Evolutionary conservation across 2,113 vertebrate species (phyloP), one percentile per base, ranked within the genome.

Genomic region (Spea multiplicata): DNA sequence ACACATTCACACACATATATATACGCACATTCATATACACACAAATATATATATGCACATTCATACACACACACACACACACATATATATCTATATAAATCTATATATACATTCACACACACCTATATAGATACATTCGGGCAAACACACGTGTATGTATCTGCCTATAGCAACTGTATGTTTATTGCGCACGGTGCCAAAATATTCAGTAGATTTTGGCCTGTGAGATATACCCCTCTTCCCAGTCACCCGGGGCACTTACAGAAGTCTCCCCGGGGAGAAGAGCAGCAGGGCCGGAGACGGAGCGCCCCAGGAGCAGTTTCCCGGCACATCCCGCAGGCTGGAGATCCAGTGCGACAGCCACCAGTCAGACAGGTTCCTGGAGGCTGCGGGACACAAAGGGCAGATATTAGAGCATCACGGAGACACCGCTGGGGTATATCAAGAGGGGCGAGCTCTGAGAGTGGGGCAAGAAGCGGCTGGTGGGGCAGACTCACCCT

Each of bases 291-390:
- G 87, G 57, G 87, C 85, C 44, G 88, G 84, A 0, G 91, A 92
- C 68, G 78, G 80, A 5, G 64, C 81, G 8, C 76, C 76, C 17
- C 64, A 65, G 66, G 90, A 89, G 12, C 83, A 87, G 68, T 88
- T 90, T 78, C 89, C 83, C 3, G 59, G 6, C 0, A 5, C 85
- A 57, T 84, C 83, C 47, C 90, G 91, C 78, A 97, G 87, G 78
- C 91, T 86, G 6, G 96, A 93, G 83, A 98, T 94, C 97, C 97
- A 99, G 83, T 97, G 86, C n/a, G 96, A 97, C 14, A 99, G 86
- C 97, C 97, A 99, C 97, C 97, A 99, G 83, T 98, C 97, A 0
- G 96, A 96, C 0, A 93, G 75, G 5, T 98, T 98, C 88, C 94
- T 94, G 2, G 97, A 95, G 59, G 89, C 97, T 99, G 85, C 16